A percentile compares a stretch with the other conserved stretches of the same genome.
phyloP scores from a whole-genome alignment of 2,797 vertebrate species.

The Alauda arvensis region DNA sequence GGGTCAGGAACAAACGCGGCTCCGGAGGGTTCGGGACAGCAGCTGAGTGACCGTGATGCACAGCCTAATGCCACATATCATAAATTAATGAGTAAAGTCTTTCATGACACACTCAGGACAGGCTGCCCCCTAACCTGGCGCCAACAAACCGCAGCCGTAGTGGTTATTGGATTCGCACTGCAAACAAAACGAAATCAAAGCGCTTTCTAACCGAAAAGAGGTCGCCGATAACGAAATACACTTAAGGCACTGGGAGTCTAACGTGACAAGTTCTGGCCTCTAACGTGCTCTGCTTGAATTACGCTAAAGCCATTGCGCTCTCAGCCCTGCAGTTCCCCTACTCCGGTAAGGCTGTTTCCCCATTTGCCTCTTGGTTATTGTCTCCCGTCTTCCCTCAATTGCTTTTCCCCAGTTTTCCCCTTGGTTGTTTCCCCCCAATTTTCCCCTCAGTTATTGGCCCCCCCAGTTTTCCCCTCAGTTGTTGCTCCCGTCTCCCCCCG shows the following conservation, averaged over 20 bases:
- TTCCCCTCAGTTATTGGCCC: not conserved
- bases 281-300: rapidly evolving
- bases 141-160: rapidly evolving
- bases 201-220: rapidly evolving
- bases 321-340: not conserved
- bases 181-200: rapidly evolving
- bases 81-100: rapidly evolving
- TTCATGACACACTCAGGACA: not conserved
- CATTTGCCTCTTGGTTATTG: too few species aligned
- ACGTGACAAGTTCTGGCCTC: rapidly evolving
- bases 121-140: rapidly evolving
- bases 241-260: not conserved
- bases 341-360: rapidly evolving
- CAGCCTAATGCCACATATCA: rapidly evolving
- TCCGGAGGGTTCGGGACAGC: rapidly evolving
- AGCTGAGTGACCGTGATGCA: rapidly evolving
- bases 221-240: rapidly evolving
- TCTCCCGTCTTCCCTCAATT: not conserved
- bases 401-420: not conserved
- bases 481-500: not conserved
- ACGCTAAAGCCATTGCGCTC: rapidly evolving
- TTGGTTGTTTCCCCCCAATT: too few species aligned
- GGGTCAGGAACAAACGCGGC: not conserved
- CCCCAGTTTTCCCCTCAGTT: too few species aligned
- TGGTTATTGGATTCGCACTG: rapidly evolving